phyloP scores from a whole-genome alignment of 2,797 vertebrate species.

The Pelobates cultripes region DNA sequence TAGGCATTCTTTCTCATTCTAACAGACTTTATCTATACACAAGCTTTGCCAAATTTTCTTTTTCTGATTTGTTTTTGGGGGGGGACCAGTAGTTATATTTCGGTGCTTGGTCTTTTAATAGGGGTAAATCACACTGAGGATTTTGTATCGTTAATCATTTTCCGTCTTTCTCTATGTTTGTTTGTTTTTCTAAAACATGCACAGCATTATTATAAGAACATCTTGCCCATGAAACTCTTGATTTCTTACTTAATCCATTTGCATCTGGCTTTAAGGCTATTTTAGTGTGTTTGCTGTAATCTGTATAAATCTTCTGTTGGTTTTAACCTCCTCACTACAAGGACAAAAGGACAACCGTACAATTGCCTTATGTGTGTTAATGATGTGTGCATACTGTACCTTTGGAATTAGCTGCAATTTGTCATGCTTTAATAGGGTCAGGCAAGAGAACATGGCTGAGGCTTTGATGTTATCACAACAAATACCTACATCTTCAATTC shows the following conservation, averaged over 20 bases:
- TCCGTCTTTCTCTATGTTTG: too few species aligned
- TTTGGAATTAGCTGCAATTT: constrained; percentile 63
- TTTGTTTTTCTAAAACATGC: too few species aligned
- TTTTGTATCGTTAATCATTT: too few species aligned
- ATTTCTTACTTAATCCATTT: constrained; percentile 4
- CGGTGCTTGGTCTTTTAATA: too few species aligned
- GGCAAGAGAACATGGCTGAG: constrained; percentile 13
- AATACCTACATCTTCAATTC: constrained; percentile 22
- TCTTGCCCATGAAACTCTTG: neutral
- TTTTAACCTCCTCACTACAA: constrained; percentile 59
- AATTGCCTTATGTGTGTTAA: constrained; percentile 61
- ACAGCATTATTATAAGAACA: too few species aligned
- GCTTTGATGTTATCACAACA: neutral
- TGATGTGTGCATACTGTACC: constrained; percentile 38
- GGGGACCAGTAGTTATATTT: too few species aligned
- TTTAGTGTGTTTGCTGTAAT: constrained; percentile 5
- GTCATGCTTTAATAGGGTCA: constrained; percentile 56
- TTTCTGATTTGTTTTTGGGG: neutral
- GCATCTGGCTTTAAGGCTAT: neutral
- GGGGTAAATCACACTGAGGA: neutral
- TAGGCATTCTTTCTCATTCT: constrained; percentile 67
- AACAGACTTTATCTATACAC: neutral
- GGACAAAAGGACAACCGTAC: constrained; percentile 64
- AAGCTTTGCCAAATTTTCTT: neutral
- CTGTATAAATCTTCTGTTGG: constrained; percentile 49